Evolutionary conservation across 2,113 vertebrate genomes (phyloP).

Genomic region (Catagonus wagneri): DNA sequence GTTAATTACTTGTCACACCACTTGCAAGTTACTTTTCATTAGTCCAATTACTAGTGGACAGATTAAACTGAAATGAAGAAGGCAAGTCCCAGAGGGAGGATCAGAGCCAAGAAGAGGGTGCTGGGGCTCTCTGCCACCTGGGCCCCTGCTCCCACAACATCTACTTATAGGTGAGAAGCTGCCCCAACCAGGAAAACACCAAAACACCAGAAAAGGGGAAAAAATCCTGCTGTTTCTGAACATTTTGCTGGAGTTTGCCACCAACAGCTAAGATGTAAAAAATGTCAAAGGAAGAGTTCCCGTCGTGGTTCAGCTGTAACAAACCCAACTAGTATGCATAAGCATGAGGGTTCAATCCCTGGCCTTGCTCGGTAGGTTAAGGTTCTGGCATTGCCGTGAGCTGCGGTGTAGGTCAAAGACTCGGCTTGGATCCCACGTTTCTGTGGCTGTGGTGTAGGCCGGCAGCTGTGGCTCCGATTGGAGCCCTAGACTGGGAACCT

Average conservation of each 20-base stretch:
- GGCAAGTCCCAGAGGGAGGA: neutral
- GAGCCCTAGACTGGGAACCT: no score
- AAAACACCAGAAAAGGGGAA: slow-evolving; percentile 21
- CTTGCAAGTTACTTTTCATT: slow-evolving; percentile 61
- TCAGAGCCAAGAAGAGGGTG: neutral
- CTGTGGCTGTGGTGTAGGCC: no score
- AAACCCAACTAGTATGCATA: no score
- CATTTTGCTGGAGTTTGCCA: slow-evolving; percentile 35
- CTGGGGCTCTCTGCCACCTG: neutral
- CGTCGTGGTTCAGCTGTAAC: no score
- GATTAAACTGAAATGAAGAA: slow-evolving; percentile 35
- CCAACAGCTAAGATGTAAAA: neutral
- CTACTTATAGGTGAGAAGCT: slow-evolving; percentile 15
- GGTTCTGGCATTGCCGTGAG: no score
- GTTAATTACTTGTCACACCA: slow-evolving; percentile 50
- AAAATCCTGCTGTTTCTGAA: slow-evolving; percentile 10
- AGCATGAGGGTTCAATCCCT: no score
- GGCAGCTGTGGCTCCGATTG: no score
- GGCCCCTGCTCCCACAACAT: neutral
- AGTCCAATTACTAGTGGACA: slow-evolving; percentile 53
- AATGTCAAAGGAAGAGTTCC: neutral
- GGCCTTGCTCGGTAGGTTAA: no score
- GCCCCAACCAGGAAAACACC: slow-evolving; percentile 12
- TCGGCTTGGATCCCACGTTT: no score
- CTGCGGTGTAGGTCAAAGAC: no score